Conservation (phyloP, 2,113 vertebrate species). For the Mola mola region DNA sequence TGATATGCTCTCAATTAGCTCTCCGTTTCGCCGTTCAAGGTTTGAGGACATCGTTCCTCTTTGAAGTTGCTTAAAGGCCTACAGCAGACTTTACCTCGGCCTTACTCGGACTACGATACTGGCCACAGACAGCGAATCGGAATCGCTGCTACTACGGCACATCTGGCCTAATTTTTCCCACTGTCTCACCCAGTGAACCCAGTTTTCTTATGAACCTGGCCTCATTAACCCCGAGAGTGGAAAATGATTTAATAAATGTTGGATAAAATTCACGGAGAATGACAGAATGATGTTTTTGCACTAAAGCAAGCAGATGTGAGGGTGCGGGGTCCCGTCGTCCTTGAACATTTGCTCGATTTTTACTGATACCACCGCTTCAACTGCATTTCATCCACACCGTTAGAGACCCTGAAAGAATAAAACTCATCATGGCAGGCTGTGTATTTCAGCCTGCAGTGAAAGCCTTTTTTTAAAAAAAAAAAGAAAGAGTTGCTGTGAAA, state of each 20-base stretch:
- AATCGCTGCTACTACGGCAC: slow-evolving; percentile 14
- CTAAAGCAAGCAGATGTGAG: not conserved
- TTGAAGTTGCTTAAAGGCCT: slow-evolving; percentile 71
- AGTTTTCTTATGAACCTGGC: slow-evolving; percentile 35
- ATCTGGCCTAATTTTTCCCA: slow-evolving; percentile 35
- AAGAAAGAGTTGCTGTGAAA: slow-evolving; percentile 38
- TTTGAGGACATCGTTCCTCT: slow-evolving; percentile 61
- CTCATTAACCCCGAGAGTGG: slow-evolving; percentile 37
- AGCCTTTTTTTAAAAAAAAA: too few relatives aligned
- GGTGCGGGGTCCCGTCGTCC: not conserved
- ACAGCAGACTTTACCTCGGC: slow-evolving; percentile 53
- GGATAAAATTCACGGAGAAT: slow-evolving; percentile 4
- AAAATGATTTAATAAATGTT: slow-evolving; percentile 44
- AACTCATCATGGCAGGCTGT: too few relatives aligned
- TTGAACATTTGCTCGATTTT: not conserved
- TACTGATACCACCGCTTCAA: too few relatives aligned
- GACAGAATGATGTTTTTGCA: not conserved
- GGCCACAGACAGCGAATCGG: not conserved
- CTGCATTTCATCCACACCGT: not conserved
- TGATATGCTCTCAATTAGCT: slow-evolving; percentile 80
- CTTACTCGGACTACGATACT: not conserved
- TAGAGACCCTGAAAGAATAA: not conserved
- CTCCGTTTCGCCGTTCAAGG: slow-evolving; percentile 66
- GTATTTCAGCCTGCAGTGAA: not conserved
- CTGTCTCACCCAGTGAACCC: not conserved